Base-by-base conservation (phyloP, 2,113 vertebrate species). In the Cygnus buccinator region DNA sequence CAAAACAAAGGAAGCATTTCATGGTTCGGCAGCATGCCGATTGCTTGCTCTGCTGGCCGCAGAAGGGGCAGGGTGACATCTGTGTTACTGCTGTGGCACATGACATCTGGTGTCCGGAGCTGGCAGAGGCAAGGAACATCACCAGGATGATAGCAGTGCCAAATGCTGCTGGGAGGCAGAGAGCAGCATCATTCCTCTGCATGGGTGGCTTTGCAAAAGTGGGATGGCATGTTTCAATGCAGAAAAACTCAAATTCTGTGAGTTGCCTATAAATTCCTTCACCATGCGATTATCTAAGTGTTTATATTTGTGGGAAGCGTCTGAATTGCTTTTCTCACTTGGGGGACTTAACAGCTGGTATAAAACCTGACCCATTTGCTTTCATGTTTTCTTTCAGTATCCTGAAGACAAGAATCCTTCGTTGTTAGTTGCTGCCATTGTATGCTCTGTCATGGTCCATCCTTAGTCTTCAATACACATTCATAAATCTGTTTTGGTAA, bases 231-330 rank as follows among this genome's bases (percentile, higher is more conserved):
- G 58, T 72, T 78, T 65, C 87, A 91, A 94, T 91, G 50, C 68
- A 89, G 62, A 87, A 87, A 91, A 72, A 29, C 52, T 75, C 76
- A 79, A 44, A 59, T 94, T 94, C 80, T 90, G 62, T 41, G 37
- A 93, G 41, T 41, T 94, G 23, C 44, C 86, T 92, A 58, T 92
- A 95, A 94, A 95, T 92, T 90, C 46, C 35, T 94, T 86, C 86
- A 72, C 84, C 44, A 19, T 50, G 54, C 37, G 72, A 21, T 55
- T 95, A 50, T 62, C 13, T 70, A 84, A 84, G 57, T 89, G 90
- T 93, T 94, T 87, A 76, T 76, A 87, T 89, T 80, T 94, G 80
- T 94, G 84, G 86, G 71, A 93, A 89, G 94, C 89, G 48, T 87
- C 66, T 73, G 41, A 87, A 80, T 87, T 50, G 17, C 66, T 58